These are phyloP conservation scores for Montipora efflorescens DNA, from an alignment of 64 coral and sea anemone species.

Conservation along the genomic window DNA sequence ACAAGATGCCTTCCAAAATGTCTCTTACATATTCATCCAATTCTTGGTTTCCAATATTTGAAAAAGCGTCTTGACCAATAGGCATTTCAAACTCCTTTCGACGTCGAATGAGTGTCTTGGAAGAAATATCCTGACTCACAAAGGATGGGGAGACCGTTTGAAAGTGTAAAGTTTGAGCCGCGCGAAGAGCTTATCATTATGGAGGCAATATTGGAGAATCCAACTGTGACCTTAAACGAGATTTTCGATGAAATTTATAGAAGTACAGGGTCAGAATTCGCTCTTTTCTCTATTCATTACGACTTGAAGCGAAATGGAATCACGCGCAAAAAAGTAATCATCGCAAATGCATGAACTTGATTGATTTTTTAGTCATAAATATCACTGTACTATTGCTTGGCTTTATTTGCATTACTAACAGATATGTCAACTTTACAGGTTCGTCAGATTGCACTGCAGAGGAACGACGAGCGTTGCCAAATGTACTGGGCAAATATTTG, in stretches of 20 bases:
- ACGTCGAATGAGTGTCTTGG: conserved; percentile 40
- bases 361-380: not conserved
- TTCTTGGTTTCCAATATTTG: conserved; percentile 4
- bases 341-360: not conserved
- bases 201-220: not conserved
- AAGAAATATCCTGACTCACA: conserved; percentile 19
- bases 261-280: not conserved
- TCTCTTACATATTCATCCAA: conserved; percentile 9
- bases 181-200: not conserved
- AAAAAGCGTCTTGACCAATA: conserved; percentile 22
- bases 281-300: not conserved
- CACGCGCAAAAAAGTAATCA: not conserved
- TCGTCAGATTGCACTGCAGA: too few species aligned
- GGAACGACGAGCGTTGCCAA: too few species aligned
- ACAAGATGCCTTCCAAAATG: conserved; percentile 28
- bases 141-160: not conserved
- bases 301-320: not conserved
- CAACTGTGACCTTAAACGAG: not conserved
- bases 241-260: not conserved
- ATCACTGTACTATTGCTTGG: not conserved
- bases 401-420: not conserved
- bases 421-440: too few species aligned
- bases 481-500: too few species aligned
- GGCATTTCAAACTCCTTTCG: conserved; percentile 51
- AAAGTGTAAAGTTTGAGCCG: not conserved